Base-by-base conservation (phyloP, 1,140 invertebrate genomes). In the Drosophila sturtevanti region DNA sequence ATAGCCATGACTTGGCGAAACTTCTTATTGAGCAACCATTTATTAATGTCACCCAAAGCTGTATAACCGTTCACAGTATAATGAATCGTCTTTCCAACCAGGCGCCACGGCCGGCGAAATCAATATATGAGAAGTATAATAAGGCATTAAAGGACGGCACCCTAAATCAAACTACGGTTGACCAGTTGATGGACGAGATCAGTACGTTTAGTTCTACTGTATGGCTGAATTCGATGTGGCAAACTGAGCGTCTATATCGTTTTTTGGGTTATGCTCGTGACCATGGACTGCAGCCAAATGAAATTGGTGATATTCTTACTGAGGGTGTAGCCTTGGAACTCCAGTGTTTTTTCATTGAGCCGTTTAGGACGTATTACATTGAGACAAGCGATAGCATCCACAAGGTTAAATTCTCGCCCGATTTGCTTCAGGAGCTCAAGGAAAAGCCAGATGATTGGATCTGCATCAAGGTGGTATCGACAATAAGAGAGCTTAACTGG, bases 141-240 rank as follows among this genome's bases (percentile, higher is more conserved):
- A 1, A 3, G 0, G 72, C 80, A 0, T 2, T 27, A 1, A 12
- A 52, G 1, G 14, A 0, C 0, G n/a, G 21, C 4, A 55, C 14
- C 0, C 24, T 84, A 2, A 0, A 68, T 0, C 38, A 82, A 21
- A 0, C 14, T 0, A 0, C 62, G 0, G 6, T 71, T 4, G 60
- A 85, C 14, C 1, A 34, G 2, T 22, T 80, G 0, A 4, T 9
- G 4, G 4, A 18, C 0, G 14, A 58, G 9, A 60, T 70, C 4
- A 5, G 16, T 16, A 11, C 5, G 0, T 51, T 21, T 7, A 5
- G 9, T 9, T 67, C 67, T 1, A 0, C 31, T 7, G 9, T 11
- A 7, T 73, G 77, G 81, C 16, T 85, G 0, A 55, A 68, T 0
- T 35, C 61, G 0, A 60, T 10, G 9, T 85, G 77, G 81, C n/a